Evolutionary conservation across 2,113 vertebrate species (phyloP), one percentile per base, ranked within the genome.

Genomic region (Columba janthina): DNA sequence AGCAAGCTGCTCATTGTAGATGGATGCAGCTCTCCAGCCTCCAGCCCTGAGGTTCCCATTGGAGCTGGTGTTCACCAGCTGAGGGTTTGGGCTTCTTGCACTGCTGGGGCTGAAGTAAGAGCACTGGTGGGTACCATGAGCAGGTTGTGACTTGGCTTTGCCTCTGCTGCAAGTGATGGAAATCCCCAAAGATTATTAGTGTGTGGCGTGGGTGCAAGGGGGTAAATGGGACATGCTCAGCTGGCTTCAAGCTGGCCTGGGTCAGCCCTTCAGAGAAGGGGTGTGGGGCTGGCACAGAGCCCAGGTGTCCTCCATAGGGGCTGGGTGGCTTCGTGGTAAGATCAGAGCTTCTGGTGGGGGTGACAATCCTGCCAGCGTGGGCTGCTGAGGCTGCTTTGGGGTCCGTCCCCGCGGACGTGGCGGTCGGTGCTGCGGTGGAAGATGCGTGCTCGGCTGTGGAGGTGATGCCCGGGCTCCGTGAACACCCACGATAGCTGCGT

Each of bases 381-480:
- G 64, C 48, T 62, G 14, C 12, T 1, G 20, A 26, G 64, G 54
- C 70, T 25, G 57, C 18, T 25, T 36, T 46, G 71, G 54, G 46
- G 26, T 40, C 51, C 2, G 1, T 72, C 82, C 53, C 53, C 10
- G 11, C 0, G 2, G 80, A 46, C 1, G 7, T 48, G 40, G 54
- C 4, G 7, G 42, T 46, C 4, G 1, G 38, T 6, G 25, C 61
- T 67, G 24, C 32, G n/a, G 51, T 3, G 4, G 40, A 31, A 29
- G 61, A 21, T 1, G 2, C 1, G 9, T 25, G 40, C 58, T 66
- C 3, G 0, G 22, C 20, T 73, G 48, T 1, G 0, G 28, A 56
- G 72, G 72, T 1, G 17, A 38, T 57, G 60, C 19, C 46, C 34
- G 2, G 53, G 26, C 86, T 74, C 50, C 19, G 29, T 44, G 36